Evolutionary conservation across 2,888 invertebrate species (phyloP).

Genomic region (Tipula unca): DNA sequence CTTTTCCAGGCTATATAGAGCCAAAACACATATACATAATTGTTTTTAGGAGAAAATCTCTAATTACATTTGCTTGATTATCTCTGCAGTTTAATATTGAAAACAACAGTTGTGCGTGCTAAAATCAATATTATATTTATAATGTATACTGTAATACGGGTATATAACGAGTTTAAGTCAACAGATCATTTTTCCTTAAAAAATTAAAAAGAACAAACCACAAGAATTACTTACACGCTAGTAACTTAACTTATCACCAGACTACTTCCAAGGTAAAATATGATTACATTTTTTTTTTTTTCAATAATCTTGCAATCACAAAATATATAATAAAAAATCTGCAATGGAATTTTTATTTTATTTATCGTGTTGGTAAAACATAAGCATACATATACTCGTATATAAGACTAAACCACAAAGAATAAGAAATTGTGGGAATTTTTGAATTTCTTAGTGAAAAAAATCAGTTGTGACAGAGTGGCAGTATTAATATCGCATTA

Average conservation of each 20-base stretch:
- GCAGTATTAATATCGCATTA: background rate
- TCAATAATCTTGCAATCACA: background rate
- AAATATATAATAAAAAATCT: background rate
- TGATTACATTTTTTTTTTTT: background rate
- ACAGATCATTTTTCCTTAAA: background rate
- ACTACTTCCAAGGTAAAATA: conserved; percentile 14
- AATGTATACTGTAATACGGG: too few relatives aligned
- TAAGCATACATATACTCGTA: background rate
- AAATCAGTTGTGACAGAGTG: background rate
- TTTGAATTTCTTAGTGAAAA: background rate
- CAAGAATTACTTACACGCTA: background rate
- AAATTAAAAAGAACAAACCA: background rate
- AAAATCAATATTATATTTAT: background rate
- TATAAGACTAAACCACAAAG: background rate
- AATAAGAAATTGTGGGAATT: conserved; percentile 14
- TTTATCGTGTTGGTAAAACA: background rate
- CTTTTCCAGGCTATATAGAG: too few relatives aligned
- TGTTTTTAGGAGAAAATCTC: too few relatives aligned
- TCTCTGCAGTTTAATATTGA: background rate
- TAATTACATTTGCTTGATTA: too few relatives aligned
- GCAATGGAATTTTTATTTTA: background rate
- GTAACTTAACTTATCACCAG: background rate
- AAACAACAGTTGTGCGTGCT: background rate
- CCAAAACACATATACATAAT: too few relatives aligned
- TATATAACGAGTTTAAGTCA: background rate